Evolutionary conservation across 2,797 vertebrate genomes (phyloP).

Genomic region (Betta splendens): DNA sequence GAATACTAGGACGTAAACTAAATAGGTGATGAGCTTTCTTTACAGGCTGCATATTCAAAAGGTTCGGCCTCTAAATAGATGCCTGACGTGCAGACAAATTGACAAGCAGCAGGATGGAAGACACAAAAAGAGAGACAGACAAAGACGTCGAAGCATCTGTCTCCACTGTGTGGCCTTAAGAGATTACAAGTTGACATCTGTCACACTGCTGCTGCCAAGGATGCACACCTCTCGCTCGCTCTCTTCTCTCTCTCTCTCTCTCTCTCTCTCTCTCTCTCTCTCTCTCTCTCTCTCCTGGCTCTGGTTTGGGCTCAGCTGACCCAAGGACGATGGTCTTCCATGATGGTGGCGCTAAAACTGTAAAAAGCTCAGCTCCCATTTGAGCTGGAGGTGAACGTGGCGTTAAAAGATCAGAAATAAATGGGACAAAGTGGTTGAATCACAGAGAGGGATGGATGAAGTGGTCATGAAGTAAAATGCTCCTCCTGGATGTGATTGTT

Average conservation of each 20-base stretch:
- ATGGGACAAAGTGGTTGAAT: constrained; percentile 3
- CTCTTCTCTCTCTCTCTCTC: too few relatives aligned
- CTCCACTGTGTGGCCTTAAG: constrained; percentile 36
- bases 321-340: constrained; percentile 13
- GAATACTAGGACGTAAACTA: too few relatives aligned
- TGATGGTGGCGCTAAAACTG: constrained; percentile 8
- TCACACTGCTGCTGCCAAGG: constrained; percentile 17
- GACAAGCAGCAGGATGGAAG: background rate
- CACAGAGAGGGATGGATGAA: background rate
- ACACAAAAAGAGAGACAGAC: background rate
- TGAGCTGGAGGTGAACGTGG: background rate
- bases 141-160: constrained; percentile 6
- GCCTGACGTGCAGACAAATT: background rate
- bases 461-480: background rate
- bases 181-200: constrained; percentile 34
- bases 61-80: too few relatives aligned
- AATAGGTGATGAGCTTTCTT: too few relatives aligned
- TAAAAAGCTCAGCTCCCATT: constrained; percentile 1
- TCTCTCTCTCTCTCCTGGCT: too few relatives aligned
- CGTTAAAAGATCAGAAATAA: constrained; percentile 11
- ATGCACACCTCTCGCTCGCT: too few relatives aligned
- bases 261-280: too few relatives aligned
- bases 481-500: background rate
- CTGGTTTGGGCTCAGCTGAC: constrained; percentile 1
- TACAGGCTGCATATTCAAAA: too few relatives aligned